Evolutionary conservation across 2,888 invertebrate genomes (phyloP).

Genomic region (Standfussiana lucernea): DNA sequence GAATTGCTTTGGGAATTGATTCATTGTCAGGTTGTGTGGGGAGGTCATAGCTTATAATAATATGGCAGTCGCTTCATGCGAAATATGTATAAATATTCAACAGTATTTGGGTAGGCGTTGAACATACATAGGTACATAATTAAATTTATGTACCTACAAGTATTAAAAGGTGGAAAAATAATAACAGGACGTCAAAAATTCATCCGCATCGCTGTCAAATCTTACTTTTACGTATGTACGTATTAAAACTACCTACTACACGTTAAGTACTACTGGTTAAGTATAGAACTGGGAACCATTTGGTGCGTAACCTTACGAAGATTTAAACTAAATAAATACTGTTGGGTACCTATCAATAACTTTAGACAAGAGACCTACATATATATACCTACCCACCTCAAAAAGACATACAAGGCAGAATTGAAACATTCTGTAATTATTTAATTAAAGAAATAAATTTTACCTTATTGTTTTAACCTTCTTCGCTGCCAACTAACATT

Average conservation of each 20-base stretch:
- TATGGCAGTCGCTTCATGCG: neutral
- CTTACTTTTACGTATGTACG: no score
- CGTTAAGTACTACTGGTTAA: no score
- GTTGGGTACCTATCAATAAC: neutral
- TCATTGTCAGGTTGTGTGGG: neutral
- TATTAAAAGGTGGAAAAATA: no score
- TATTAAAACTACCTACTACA: no score
- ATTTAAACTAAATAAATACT: neutral
- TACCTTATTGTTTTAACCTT: conserved; percentile 5
- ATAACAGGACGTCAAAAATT: no score
- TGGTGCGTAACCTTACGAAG: no score
- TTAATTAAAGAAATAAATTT: no score
- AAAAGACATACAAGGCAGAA: neutral
- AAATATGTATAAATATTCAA: neutral
- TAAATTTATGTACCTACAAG: no score
- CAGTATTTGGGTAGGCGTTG: no score
- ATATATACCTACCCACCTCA: neutral
- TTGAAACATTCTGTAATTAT: neutral
- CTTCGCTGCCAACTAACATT: neutral
- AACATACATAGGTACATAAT: neutral
- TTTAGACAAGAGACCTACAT: neutral
- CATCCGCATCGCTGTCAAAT: no score
- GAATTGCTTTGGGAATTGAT: neutral
- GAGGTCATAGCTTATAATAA: neutral
- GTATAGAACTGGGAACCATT: no score